Conservation (phyloP, 2,888 invertebrate genomes). For the Sinotaia quadrata region DNA sequence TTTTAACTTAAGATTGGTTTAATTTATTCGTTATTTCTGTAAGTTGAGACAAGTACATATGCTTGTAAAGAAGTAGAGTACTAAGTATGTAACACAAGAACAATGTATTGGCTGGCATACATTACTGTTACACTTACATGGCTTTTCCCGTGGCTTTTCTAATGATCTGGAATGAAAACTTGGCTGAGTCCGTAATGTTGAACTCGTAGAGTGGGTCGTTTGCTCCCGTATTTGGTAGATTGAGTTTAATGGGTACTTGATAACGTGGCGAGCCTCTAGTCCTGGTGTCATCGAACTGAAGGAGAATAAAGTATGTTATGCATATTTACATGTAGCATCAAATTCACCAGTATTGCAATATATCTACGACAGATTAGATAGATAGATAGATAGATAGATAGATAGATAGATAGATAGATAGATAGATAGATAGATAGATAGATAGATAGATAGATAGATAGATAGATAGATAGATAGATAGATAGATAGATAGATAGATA, state of each 20-base stretch:
- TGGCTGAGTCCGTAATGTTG: constrained; percentile 43
- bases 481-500: neutral
- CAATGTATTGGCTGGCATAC: no score
- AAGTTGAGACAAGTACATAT: no score
- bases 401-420: neutral
- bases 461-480: neutral
- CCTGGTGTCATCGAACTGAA: constrained; percentile 56
- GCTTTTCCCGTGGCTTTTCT: constrained; percentile 51
- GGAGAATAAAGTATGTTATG: constrained; percentile 23
- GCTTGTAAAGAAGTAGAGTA: no score
- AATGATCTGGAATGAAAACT: constrained; percentile 66
- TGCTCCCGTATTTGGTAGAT: constrained; percentile 37
- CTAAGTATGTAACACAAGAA: no score
- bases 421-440: neutral
- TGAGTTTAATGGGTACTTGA: constrained; percentile 54
- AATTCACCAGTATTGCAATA: no score
- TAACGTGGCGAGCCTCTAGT: constrained; percentile 47
- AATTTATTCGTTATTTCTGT: no score
- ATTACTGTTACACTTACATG: constrained; percentile 62
- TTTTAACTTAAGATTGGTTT: no score
- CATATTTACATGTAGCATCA: no score
- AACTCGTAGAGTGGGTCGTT: constrained; percentile 47
- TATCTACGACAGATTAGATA: neutral
- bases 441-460: neutral
- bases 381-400: neutral